Percentiles rank a stretch among this genome's conserved stretches.
Evolutionary conservation across 1,140 invertebrate genomes (phyloP).

Genomic region (Trachymyrmex cornetzi): DNA sequence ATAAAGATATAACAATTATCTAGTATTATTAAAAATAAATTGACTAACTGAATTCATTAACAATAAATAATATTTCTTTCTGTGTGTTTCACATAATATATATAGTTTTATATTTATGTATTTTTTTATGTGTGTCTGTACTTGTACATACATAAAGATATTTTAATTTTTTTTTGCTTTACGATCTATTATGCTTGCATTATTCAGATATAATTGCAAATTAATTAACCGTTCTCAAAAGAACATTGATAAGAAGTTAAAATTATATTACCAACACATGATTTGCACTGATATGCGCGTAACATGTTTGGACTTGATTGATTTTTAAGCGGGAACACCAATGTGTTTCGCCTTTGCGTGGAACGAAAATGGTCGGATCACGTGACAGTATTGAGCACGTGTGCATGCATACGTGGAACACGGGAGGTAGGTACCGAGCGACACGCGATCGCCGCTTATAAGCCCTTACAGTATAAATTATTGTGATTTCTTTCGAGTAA

Average conservation of each 20-base stretch:
- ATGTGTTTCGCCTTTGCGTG: conserved; percentile 65
- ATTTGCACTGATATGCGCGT: conserved; percentile 34
- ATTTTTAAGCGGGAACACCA: conserved; percentile 63
- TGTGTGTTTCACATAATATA: no score
- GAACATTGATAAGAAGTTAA: conserved; percentile 30
- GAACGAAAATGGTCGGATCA: conserved; percentile 72
- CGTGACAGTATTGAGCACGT: conserved; percentile 71
- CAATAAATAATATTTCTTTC: no score
- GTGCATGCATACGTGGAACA: conserved; percentile 67
- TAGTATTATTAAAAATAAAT: background rate
- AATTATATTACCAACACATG: conserved; percentile 15
- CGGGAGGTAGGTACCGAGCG: conserved; percentile 73
- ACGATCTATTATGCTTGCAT: background rate
- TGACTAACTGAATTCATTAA: no score
- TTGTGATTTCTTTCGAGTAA: conserved; percentile 85
- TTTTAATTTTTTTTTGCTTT: background rate
- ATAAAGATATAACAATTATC: background rate
- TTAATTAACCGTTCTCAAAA: conserved; percentile 28
- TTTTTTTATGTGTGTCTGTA: no score
- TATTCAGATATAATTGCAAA: conserved; percentile 26
- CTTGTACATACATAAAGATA: background rate
- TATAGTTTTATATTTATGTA: background rate
- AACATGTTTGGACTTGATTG: conserved; percentile 58
- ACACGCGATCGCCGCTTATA: conserved; percentile 84
- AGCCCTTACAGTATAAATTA: conserved; percentile 85